Conservation (phyloP, 1,140 invertebrate genomes). For the Manduca sexta region DNA sequence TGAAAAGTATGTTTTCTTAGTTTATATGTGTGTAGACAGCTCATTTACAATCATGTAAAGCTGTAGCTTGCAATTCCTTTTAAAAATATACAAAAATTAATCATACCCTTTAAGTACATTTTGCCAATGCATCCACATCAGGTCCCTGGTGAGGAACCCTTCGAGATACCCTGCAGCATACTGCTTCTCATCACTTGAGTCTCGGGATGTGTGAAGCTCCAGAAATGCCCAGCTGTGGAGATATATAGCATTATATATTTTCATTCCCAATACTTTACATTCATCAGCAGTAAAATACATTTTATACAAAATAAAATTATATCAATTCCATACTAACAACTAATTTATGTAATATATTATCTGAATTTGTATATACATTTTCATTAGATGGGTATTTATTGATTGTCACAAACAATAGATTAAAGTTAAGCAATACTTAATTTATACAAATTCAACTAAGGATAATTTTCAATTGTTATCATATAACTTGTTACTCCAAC, state of each 20-base stretch:
- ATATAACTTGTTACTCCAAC: no score
- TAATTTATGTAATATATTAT: not conserved
- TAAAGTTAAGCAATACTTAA: not conserved
- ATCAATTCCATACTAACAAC: not conserved
- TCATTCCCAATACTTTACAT: not conserved
- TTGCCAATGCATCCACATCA: constrained; percentile 78
- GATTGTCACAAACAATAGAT: not conserved
- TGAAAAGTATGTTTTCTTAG: no score
- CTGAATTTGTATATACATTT: not conserved
- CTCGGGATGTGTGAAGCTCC: constrained; percentile 69
- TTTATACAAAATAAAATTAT: not conserved
- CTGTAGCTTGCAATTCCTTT: no score
- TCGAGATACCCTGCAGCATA: constrained; percentile 80
- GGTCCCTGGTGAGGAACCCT: constrained; percentile 75
- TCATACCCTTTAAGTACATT: constrained; percentile 74
- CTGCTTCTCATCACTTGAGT: constrained; percentile 72
- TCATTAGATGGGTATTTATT: not conserved
- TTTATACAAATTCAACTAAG: no score
- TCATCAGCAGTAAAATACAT: no score
- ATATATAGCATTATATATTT: not conserved
- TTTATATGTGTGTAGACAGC: no score
- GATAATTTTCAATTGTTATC: no score
- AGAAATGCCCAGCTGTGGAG: constrained; percentile 74
- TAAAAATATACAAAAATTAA: not conserved
- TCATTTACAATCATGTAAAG: no score